Base-by-base conservation (phyloP, 2,113 vertebrate species). In the Sinocyclocheilus maitianheensis region DNA sequence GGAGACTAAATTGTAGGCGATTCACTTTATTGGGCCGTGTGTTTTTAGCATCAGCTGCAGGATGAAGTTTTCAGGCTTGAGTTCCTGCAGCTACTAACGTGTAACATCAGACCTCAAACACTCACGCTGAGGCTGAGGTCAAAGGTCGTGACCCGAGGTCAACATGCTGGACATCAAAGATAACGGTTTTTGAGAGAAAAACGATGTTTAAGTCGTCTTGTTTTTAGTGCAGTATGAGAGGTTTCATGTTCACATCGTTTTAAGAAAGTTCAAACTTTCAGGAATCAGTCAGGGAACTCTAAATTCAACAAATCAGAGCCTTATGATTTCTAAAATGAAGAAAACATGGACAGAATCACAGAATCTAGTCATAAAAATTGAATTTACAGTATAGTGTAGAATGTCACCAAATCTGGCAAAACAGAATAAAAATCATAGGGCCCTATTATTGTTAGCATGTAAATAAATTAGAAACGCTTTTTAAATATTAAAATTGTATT, bases 41-140 rank as follows among this genome's bases (percentile, higher is more conserved):
- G 8, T 37, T 62, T 8, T 20, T 60, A 60, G 8, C 55, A 8
- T 22, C 20, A 48, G 46, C 12, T 3, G 46, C 12, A 48, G 46
- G 12, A 48, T 12, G 46, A 12, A 10, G 5, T 0, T 30, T 53
- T 26, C 43, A 75, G 11, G 40, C 20, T n/a, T 22, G 40, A 20
- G n/a, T 46, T 71, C 81, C 55, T 22, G 43, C 67, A 37, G 74
- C 51, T 43, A 84, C 85, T 58, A 48, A 58, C 18, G 71, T 65
- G n/a, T 77, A 46, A 46, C 43, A 4, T 81, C 69, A 74, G 69
- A 81, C 60, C 30, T 62, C 26, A 30, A 67, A 81, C 2, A 5
- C 22, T 26, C 80, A 9, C 1, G 24, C 12, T 18, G 79, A 60
- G 60, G 6, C 10, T 46, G n/a, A 81, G 83, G 78, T 87, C 77